A percentile compares a stretch with the other conserved stretches of the same genome.
These are phyloP conservation scores for Fundulus diaphanus DNA, from an alignment of 2,797 vertebrate species.

Conservation along the genomic window DNA sequence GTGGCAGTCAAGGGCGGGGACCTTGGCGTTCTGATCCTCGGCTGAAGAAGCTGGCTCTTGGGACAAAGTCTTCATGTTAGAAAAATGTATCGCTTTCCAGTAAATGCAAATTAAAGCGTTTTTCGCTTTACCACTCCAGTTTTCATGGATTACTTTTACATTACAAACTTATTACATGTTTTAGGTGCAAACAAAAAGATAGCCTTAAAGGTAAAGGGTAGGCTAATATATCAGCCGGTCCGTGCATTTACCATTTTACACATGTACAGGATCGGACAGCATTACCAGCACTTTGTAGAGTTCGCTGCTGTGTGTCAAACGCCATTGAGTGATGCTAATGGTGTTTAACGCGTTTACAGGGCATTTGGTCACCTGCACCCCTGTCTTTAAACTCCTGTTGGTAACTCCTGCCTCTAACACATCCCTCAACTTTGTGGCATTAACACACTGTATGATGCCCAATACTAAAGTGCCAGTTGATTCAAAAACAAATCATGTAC, in stretches of 20 bases:
- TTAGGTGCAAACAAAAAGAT: not conserved
- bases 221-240: too few relatives aligned
- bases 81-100: too few relatives aligned
- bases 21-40: too few relatives aligned
- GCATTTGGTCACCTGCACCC: not conserved
- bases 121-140: not conserved
- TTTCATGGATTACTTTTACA: not conserved
- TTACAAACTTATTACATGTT: not conserved
- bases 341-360: not conserved
- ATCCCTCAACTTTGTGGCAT: not conserved
- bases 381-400: not conserved
- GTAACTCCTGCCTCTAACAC: not conserved
- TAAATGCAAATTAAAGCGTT: too few relatives aligned
- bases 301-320: not conserved
- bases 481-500: not conserved
- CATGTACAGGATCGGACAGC: not conserved
- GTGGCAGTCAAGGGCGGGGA: too few relatives aligned
- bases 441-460: not conserved
- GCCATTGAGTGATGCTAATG: not conserved
- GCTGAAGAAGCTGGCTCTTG: too few relatives aligned
- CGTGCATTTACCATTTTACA: not conserved
- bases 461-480: not conserved
- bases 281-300: not conserved
- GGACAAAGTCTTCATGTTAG: not conserved
- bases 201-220: not conserved